Evolutionary conservation across 1,140 invertebrate species (phyloP), one percentile per base, ranked within the genome.

Genomic region (Leptopilina boulardi): DNA sequence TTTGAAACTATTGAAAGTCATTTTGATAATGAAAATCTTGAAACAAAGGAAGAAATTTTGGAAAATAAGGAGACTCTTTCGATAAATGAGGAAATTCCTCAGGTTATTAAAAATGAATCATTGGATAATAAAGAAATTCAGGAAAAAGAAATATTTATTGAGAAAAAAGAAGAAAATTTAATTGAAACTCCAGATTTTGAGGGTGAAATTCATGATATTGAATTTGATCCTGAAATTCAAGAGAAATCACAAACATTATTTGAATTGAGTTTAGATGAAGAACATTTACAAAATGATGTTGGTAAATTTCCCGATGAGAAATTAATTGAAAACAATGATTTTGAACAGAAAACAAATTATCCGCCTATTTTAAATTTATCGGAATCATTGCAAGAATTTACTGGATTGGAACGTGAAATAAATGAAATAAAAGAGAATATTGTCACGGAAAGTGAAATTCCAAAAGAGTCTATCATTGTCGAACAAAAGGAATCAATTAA

Each of bases 381-480:
- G 18, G 87, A 84, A 77, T 89, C 81, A 30, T 80, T 83, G 71
- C 86, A 82, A 66, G 88, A 90, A 41, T 89, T 89, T 8, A 89
- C 87, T 3, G 86, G 85, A 2, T 70, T 87, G 9, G 86, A 87
- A 72, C 71, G 84, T 38, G 71, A 86, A 47, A 78, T 87, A 4
- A 76, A 59, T 71, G 82, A 83, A 5, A 71, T 74, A 19, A 54
- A 18, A 13, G 19, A 54, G 66, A 80, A 15, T n/a, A 56, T 10
- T 3, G 70, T 75, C 19, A 80, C 84, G 41, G 82, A 80, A 34
- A 66, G 79, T 0, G 44, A 79, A 18, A 44, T 81, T 13, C 19
- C 80, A 5, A 84, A 83, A 6, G 80, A 85, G 6, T 70, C 72
- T 30, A 34, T 78, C 9, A 78, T 82, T 9, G 42, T 81, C 0